Base-by-base conservation (phyloP, 2,113 vertebrate genomes). In the Oxygymnocypris stewartii region DNA sequence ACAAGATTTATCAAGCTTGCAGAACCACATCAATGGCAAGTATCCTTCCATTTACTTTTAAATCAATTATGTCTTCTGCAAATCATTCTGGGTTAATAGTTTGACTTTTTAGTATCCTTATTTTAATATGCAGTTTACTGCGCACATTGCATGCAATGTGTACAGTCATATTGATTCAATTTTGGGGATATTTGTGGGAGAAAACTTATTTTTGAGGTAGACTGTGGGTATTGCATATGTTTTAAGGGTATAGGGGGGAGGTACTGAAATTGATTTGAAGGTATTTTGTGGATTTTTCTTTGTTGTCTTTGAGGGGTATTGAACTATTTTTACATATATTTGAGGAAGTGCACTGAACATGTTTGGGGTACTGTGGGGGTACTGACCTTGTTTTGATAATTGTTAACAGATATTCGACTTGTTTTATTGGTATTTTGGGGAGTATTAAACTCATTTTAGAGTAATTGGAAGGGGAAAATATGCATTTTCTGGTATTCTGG, bases 21-120 rank as follows among this genome's bases (percentile, higher is more conserved):
- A 85, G 11, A 25, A 18, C 54, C 65, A 51, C 63, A 57, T 71
- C 23, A 37, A 69, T 69, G 63, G 84, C 44, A 79, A 79, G 75
- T 79, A 79, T 79, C 10, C 8, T 25, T 20, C 12, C 0, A n/a
- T 37, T 40, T 65, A 14, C 11, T 44, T 49, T 51, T 57, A 59
- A 84, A 84, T 57, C 14, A 0, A 16, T 47, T 65, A 25, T 65
- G 25, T 44, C 54, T 57, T 57, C 54, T 57, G 6, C 54, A 57
- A 57, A 57, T 57, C 5, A 57, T 57, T 20, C 54, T 20, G 16
- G 3, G 20, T 57, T 57, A 7, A 6, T 8, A 57, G 54, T 57
- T 18, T 20, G 61, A 25, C 11, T 2, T 25, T 63, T 63, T 25
- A 25, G n/a, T 1, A 63, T 67, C 13, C 31, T 69, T 35, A 37